These are phyloP conservation scores for Parnassius apollo DNA, from an alignment of 2,888 invertebrate genomes.

Conservation along the genomic window DNA sequence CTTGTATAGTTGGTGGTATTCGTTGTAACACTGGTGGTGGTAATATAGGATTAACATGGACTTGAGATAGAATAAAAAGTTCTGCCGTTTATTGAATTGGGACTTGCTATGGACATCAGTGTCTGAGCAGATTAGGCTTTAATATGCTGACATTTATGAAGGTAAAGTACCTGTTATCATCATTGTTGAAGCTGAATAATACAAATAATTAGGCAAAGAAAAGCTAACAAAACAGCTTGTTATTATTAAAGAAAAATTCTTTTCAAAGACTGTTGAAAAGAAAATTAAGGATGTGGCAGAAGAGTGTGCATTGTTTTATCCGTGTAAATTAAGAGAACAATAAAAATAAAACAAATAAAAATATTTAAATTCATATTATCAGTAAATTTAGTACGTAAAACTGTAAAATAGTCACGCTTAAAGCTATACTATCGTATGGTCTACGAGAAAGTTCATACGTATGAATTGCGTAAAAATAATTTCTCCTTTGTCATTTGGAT, in stretches of 20 bases:
- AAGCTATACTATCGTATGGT: too few relatives aligned
- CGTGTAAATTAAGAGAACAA: conserved; percentile 85
- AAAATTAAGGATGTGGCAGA: conserved; percentile 99
- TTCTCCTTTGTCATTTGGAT: too few relatives aligned
- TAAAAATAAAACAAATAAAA: conserved; percentile 41
- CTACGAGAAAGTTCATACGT: too few relatives aligned
- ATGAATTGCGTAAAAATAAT: too few relatives aligned
- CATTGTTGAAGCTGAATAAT: conserved; percentile 95
- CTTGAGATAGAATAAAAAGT: conserved; percentile 93
- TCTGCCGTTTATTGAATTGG: conserved; percentile 96
- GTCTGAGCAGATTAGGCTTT: conserved; percentile 92
- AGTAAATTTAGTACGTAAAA: too few relatives aligned
- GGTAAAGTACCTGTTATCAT: conserved; percentile 98
- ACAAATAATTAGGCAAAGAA: conserved; percentile 98
- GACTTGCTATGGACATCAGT: conserved; percentile 99
- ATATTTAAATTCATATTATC: too few relatives aligned
- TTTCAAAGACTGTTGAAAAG: conserved; percentile 97
- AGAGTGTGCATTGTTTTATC: conserved; percentile 91
- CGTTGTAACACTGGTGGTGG: conserved; percentile 99
- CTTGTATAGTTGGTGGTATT: conserved; percentile 87
- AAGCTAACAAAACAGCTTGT: conserved; percentile 97
- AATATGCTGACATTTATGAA: conserved; percentile 89
- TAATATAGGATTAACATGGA: conserved; percentile 99
- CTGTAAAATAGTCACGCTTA: too few relatives aligned
- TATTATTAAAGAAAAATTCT: conserved; percentile 99